Conservation (phyloP, 1,140 invertebrate species). For the Campoletis sonorensis region DNA sequence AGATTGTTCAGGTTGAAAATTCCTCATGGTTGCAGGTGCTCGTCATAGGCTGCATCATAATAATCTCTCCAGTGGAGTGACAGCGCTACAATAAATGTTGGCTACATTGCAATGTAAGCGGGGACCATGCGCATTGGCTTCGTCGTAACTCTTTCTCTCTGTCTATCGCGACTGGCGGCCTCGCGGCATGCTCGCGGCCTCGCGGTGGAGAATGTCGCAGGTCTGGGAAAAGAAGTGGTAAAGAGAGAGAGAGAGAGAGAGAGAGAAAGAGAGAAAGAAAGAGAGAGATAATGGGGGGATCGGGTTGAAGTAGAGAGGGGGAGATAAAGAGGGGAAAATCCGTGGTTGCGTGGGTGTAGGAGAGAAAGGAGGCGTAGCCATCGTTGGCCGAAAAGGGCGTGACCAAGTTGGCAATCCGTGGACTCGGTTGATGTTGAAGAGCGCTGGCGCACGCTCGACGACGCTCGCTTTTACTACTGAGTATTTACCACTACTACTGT, state of each 20-base stretch:
- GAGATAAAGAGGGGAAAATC: conserved; percentile 42
- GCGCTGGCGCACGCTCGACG: conserved; percentile 47
- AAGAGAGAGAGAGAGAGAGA: conserved; percentile 46
- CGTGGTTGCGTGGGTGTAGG: conserved; percentile 62
- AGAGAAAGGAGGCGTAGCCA: conserved; percentile 65
- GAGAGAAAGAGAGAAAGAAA: conserved; percentile 43
- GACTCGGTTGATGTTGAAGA: conserved; percentile 55
- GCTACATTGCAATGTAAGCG: not conserved
- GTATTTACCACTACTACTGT: not conserved
- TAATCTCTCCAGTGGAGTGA: not conserved
- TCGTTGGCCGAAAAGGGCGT: conserved; percentile 65
- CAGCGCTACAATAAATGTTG: not conserved
- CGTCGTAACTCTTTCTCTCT: not conserved
- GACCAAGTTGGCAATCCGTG: conserved; percentile 51
- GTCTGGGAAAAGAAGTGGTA: conserved; percentile 24
- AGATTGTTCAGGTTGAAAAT: not conserved
- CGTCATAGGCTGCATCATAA: not conserved
- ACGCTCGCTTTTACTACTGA: conserved; percentile 34
- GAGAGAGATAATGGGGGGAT: conserved; percentile 50
- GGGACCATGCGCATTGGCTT: not conserved
- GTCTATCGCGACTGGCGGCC: conserved; percentile 15
- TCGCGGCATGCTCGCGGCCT: conserved; percentile 32
- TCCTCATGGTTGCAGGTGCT: too few species aligned
- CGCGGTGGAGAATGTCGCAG: conserved; percentile 33
- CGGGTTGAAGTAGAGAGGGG: conserved; percentile 21